Conservation (phyloP, 1,140 invertebrate species). For the Drosophila leontia region DNA sequence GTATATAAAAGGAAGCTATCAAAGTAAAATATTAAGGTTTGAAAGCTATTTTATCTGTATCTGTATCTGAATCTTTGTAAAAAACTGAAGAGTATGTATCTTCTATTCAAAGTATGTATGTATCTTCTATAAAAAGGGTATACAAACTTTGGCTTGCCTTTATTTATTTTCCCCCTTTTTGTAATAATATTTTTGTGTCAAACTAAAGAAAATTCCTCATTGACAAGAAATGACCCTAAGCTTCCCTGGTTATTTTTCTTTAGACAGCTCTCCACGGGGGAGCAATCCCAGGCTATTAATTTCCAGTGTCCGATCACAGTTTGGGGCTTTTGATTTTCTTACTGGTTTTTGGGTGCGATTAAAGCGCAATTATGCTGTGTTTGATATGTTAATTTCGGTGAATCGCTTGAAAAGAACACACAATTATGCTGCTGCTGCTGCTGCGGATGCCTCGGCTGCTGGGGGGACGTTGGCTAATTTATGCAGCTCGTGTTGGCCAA, state of each 20-base stretch:
- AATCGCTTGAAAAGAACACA: constrained; percentile 65
- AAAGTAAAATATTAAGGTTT: not conserved
- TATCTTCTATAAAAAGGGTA: no score
- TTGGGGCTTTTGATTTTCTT: constrained; percentile 30
- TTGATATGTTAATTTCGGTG: constrained; percentile 78
- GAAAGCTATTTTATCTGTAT: not conserved
- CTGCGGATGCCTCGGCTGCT: not conserved
- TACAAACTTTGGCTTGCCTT: no score
- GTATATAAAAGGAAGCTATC: constrained; percentile 2
- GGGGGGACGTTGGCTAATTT: constrained; percentile 53
- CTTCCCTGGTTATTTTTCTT: constrained; percentile 33
- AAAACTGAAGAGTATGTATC: no score
- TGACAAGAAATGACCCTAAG: constrained; percentile 27
- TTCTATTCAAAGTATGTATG: no score
- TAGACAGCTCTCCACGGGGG: constrained; percentile 26
- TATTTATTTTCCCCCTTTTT: no score
- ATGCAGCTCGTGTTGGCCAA: constrained; percentile 68
- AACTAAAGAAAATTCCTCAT: constrained; percentile 20
- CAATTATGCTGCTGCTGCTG: constrained; percentile 38
- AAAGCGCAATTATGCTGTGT: constrained; percentile 81
- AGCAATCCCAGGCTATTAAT: constrained; percentile 32
- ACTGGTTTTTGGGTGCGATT: constrained; percentile 65
- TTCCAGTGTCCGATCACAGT: constrained; percentile 23
- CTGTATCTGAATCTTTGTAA: no score
- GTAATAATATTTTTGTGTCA: not conserved